Conservation (phyloP, 2,797 vertebrate genomes). For the Zenarchopterus dispar region DNA sequence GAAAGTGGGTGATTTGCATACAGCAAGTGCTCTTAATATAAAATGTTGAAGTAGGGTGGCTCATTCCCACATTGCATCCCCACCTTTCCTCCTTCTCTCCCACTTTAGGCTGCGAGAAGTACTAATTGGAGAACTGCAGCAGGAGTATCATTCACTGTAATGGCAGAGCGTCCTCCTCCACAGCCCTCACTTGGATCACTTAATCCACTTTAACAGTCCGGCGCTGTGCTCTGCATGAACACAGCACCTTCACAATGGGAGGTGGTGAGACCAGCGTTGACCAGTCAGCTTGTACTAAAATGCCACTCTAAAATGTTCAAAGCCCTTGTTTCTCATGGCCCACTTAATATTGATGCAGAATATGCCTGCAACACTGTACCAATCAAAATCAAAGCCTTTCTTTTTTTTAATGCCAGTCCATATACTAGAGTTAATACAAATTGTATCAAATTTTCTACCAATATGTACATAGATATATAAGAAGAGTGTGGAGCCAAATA, state of each 20-base stretch:
- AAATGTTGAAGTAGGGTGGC: slow-evolving; percentile 71
- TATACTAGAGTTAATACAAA: too few relatives aligned
- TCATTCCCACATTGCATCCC: slow-evolving; percentile 65
- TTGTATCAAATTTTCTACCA: too few relatives aligned
- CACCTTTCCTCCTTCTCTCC: slow-evolving; percentile 70
- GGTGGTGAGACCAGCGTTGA: slow-evolving; percentile 47
- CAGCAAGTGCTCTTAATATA: slow-evolving; percentile 67
- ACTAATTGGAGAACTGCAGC: slow-evolving; percentile 65
- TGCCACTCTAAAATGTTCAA: slow-evolving; percentile 48
- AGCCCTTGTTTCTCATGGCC: slow-evolving; percentile 36
- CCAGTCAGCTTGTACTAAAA: slow-evolving; percentile 60
- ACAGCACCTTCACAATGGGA: slow-evolving; percentile 55
- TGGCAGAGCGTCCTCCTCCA: slow-evolving; percentile 76
- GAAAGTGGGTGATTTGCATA: slow-evolving; percentile 72
- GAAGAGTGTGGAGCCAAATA: too few relatives aligned
- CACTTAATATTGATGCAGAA: slow-evolving; percentile 38
- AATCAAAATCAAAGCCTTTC: slow-evolving; percentile 41
- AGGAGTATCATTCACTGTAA: slow-evolving; percentile 78
- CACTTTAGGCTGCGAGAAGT: slow-evolving; percentile 67
- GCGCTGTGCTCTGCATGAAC: slow-evolving; percentile 48
- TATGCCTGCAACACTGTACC: slow-evolving; percentile 1
- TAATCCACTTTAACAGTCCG: slow-evolving; percentile 70
- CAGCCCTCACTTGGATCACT: slow-evolving; percentile 74
- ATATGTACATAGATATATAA: too few relatives aligned
- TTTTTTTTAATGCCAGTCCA: slow-evolving; percentile 41